A percentile compares a stretch with the other conserved stretches of the same genome.
Conservation (phyloP, 2,797 vertebrate species). For the Octomys mimax region DNA sequence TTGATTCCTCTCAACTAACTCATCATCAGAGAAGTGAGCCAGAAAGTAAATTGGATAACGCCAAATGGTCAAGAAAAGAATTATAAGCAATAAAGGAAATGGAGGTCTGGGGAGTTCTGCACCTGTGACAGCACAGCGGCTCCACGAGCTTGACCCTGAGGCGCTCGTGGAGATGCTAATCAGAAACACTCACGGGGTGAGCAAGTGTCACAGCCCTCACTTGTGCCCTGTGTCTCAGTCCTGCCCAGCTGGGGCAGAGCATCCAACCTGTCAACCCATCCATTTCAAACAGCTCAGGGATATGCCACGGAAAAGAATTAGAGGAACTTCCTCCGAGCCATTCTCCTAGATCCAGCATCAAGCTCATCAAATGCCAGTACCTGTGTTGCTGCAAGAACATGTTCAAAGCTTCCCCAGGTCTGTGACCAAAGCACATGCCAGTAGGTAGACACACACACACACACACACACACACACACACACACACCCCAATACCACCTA, state of each 20-base stretch:
- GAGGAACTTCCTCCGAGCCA: slow-evolving; percentile 40
- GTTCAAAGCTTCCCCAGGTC: not conserved
- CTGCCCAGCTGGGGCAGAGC: slow-evolving; percentile 71
- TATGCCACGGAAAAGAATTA: slow-evolving; percentile 75
- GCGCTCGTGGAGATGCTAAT: slow-evolving; percentile 57
- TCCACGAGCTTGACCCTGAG: not conserved
- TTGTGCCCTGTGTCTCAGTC: slow-evolving; percentile 57
- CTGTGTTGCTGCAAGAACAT: not conserved
- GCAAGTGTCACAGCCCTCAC: slow-evolving; percentile 64
- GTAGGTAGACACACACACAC: not conserved
- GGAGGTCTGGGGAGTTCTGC: rapidly evolving
- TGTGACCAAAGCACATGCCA: not conserved
- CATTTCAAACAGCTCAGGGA: slow-evolving; percentile 51
- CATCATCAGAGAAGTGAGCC: not conserved
- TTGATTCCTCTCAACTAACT: not conserved
- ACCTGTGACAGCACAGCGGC: not conserved
- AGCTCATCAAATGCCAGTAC: not conserved
- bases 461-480: not conserved
- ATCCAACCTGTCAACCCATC: slow-evolving; percentile 43
- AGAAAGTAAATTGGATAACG: not conserved
- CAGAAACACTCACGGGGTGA: slow-evolving; percentile 39
- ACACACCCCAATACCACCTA: too few species aligned
- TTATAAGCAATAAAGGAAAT: not conserved
- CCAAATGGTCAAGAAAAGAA: not conserved
- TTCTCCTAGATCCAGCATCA: not conserved